phyloP scores from a whole-genome alignment of 92 coral and sea anemone species.

The Epizoanthus fatuus region DNA sequence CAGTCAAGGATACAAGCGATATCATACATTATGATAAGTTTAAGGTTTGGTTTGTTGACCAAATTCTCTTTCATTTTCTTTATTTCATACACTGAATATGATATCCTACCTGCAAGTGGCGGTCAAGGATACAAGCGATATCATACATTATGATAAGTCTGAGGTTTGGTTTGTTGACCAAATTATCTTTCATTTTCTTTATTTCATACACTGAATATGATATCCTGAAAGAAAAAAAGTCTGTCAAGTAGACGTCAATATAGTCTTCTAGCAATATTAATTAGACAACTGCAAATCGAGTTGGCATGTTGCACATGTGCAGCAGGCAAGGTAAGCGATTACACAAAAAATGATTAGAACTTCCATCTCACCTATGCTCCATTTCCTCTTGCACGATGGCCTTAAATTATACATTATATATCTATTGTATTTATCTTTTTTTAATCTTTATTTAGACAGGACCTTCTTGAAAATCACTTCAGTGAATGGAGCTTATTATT shows the following conservation, averaged over 20 bases:
- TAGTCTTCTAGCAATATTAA: too few species aligned
- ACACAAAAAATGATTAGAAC: too few species aligned
- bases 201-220: slow-evolving; percentile 71
- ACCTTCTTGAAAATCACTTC: too few species aligned
- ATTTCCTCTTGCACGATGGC: too few species aligned
- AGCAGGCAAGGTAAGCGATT: too few species aligned
- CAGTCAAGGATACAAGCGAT: slow-evolving; percentile 53
- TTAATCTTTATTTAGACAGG: too few species aligned
- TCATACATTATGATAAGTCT: slow-evolving; percentile 57
- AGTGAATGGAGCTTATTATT: too few species aligned
- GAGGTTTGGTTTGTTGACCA: not conserved
- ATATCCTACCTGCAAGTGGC: slow-evolving; percentile 70
- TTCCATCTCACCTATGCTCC: too few species aligned
- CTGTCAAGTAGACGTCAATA: not conserved
- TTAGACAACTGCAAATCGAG: too few species aligned
- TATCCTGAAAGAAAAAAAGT: slow-evolving; percentile 48
- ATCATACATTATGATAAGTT: slow-evolving; percentile 56
- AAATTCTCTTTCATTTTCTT: slow-evolving; percentile 31
- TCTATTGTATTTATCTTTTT: too few species aligned
- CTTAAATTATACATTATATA: too few species aligned
- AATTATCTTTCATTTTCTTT: slow-evolving; percentile 24
- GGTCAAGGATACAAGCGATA: slow-evolving; percentile 50
- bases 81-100: slow-evolving; percentile 69
- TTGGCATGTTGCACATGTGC: too few species aligned
- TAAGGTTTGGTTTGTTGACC: not conserved